Percentiles rank a stretch among this genome's conserved stretches.
phyloP scores from a whole-genome alignment of 1,140 invertebrate genomes.

The Trichonephila clavipes region DNA sequence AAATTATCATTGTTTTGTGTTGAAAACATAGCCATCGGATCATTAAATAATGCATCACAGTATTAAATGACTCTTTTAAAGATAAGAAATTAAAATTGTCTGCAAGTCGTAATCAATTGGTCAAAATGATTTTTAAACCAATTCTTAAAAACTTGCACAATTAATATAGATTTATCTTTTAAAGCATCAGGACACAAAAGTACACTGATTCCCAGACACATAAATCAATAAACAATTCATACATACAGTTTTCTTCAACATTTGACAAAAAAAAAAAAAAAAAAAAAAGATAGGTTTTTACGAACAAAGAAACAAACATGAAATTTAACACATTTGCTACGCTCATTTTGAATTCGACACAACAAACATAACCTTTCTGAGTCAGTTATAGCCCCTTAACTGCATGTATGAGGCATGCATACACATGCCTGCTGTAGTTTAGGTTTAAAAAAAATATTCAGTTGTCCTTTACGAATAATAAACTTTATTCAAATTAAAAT shows the following conservation, averaged over 20 bases:
- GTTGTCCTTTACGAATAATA: too few relatives aligned
- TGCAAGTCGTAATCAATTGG: slow-evolving; percentile 15
- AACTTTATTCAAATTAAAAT: too few relatives aligned
- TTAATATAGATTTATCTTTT: slow-evolving; percentile 73
- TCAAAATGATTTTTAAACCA: not conserved
- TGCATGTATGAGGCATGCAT: too few relatives aligned
- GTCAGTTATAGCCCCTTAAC: too few relatives aligned
- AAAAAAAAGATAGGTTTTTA: too few relatives aligned
- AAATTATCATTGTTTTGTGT: not conserved
- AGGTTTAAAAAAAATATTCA: too few relatives aligned
- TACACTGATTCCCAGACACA: slow-evolving; percentile 68
- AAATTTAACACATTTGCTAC: too few relatives aligned
- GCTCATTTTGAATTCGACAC: too few relatives aligned
- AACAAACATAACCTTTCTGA: too few relatives aligned
- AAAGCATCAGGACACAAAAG: slow-evolving; percentile 27
- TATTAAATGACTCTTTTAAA: slow-evolving; percentile 39
- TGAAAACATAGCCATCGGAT: slow-evolving; percentile 79
- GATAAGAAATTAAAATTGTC: not conserved
- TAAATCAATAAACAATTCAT: slow-evolving; percentile 57
- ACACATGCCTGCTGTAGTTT: too few relatives aligned
- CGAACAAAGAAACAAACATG: not conserved
- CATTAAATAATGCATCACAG: slow-evolving; percentile 80
- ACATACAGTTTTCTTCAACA: slow-evolving; percentile 64
- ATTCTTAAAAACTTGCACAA: slow-evolving; percentile 5
- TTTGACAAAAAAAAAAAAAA: slow-evolving; percentile 44